Evolutionary conservation across 2,113 vertebrate genomes (phyloP), one percentile per base, ranked within the genome.

Genomic region (Leucopsar rothschildi): DNA sequence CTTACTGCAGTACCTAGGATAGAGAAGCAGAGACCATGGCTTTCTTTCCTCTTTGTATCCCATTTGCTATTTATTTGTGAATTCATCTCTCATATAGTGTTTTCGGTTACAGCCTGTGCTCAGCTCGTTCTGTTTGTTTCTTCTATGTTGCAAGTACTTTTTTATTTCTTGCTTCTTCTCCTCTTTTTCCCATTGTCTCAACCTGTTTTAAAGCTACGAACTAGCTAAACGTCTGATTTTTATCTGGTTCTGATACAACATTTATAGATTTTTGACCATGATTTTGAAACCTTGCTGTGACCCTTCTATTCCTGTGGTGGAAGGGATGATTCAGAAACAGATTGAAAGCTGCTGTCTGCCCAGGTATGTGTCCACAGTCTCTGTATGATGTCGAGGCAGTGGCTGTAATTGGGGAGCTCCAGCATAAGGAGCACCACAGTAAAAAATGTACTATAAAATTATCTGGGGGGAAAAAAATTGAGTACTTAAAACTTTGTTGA

Each of bases 211-310:
- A 69, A 77, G 8, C 12, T 39, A 76, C 14, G 55, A 61, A 77
- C 4, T 23, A 40, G 27, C 31, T 50, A 60, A 75, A 50, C 6
- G 27, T 89, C 18, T 55, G 33, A 31, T 42, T 60, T 90, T 78
- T 29, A 11, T 60, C 40, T 0, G 0, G 10, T 8, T 21, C 31
- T 61, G 12, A 40, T 69, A 22, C 7, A 81, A 57, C n/a, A 49
- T n/a, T 27, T 56, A 11, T 35, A 73, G n/a, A 21, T 45, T 89
- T 88, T 49, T 65, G 42, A 72, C 15, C 18, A n/a, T 5, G 60
- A 39, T 52, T 86, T 69, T 44, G 31, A 89, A 88, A 68, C 9
- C 15, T 28, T 22, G 23, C 23, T 52, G 18, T 72, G 63, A 57
- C 9, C 12, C 6, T 24, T 12, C 3, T 57, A 8, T 59, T 60